phyloP scores from a whole-genome alignment of 2,797 vertebrate species.

The Scolopax rusticola region DNA sequence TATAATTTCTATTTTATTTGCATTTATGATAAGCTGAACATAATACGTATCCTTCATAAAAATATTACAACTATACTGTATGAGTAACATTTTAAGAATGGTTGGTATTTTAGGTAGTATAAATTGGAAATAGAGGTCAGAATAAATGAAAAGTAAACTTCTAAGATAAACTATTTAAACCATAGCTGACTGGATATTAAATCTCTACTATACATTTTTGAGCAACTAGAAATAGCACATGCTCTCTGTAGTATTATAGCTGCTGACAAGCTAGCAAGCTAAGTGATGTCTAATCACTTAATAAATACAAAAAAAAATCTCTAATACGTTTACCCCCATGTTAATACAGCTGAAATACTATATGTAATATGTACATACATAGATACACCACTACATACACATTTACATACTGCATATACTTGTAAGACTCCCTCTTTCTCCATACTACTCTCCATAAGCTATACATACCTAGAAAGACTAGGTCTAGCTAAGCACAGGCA shows the following conservation, averaged over 20 bases:
- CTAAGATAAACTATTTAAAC: not conserved
- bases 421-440: not conserved
- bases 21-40: not conserved
- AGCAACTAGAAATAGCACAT: not conserved
- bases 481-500: not conserved
- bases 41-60: not conserved
- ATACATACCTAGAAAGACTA: not conserved
- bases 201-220: not conserved
- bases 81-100: not conserved
- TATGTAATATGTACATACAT: not conserved
- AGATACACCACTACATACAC: not conserved
- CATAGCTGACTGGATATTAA: not conserved
- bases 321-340: not conserved
- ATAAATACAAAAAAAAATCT: not conserved
- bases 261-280: not conserved
- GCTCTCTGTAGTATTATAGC: not conserved
- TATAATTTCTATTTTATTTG: not conserved
- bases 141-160: not conserved
- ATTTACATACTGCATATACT: not conserved
- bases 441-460: not conserved
- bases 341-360: not conserved
- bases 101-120: not conserved
- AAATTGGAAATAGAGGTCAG: not conserved
- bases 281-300: not conserved
- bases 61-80: not conserved